Evolutionary conservation across 1,140 invertebrate genomes (phyloP).

Genomic region (Sarcophaga bullata): DNA sequence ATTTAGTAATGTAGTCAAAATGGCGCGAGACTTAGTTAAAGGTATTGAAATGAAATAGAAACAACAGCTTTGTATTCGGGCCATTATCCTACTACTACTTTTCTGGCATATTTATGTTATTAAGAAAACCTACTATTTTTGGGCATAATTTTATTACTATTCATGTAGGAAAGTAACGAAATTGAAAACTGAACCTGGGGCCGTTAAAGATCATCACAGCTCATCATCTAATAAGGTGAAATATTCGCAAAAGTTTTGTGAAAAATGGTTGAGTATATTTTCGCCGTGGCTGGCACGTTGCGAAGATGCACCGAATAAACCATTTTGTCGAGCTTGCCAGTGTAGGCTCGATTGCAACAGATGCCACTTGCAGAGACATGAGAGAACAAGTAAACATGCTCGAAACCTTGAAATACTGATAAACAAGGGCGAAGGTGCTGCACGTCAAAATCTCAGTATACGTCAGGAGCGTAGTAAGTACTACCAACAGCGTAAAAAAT

Average conservation of each 20-base stretch:
- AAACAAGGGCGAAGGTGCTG: slow-evolving; percentile 56
- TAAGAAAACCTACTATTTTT: not conserved
- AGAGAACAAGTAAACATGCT: slow-evolving; percentile 58
- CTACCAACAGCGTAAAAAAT: slow-evolving; percentile 54
- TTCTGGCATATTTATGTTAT: not conserved
- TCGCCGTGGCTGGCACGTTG: slow-evolving; percentile 56
- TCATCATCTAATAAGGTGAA: slow-evolving; percentile 43
- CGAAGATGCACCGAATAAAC: slow-evolving; percentile 58
- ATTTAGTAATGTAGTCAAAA: not conserved
- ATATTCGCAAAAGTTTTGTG: slow-evolving; percentile 58
- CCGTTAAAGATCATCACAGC: slow-evolving; percentile 46
- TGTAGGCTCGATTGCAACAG: slow-evolving; percentile 60
- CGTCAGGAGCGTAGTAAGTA: slow-evolving; percentile 60
- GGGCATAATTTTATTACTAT: not conserved
- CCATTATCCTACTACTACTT: slow-evolving; percentile 20
- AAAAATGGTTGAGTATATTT: slow-evolving; percentile 61
- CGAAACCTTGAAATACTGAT: slow-evolving; percentile 57
- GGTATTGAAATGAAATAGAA: not conserved
- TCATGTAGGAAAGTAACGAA: slow-evolving; percentile 55
- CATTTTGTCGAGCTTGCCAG: slow-evolving; percentile 59
- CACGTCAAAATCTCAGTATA: slow-evolving; percentile 53
- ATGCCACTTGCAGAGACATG: slow-evolving; percentile 60
- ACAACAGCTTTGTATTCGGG: slow-evolving; percentile 15
- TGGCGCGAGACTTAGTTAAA: not conserved
- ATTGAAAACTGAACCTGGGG: slow-evolving; percentile 45